Conservation (phyloP, 2,113 vertebrate genomes). For the Eulemur rufifrons region DNA sequence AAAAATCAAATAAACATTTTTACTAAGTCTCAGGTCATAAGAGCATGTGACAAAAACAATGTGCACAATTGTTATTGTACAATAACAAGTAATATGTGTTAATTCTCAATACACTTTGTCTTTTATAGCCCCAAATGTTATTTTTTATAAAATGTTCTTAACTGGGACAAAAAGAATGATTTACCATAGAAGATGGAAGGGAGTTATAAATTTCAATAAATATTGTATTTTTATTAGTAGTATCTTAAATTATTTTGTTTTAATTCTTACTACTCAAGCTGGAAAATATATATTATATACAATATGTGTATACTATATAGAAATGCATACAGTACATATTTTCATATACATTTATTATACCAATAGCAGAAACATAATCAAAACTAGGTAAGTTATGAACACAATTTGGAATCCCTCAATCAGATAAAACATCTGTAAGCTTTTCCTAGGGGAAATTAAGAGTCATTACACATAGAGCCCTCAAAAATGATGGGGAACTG, state of each 20-base stretch:
- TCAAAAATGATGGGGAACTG: constrained; percentile 25
- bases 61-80: too few relatives aligned
- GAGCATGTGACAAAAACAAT: too few relatives aligned
- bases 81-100: too few relatives aligned
- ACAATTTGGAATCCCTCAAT: constrained; percentile 4
- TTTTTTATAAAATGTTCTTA: background rate
- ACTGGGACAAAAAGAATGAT: background rate
- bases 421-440: constrained; percentile 29
- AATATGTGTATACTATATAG: background rate
- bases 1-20: background rate
- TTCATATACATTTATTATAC: background rate
- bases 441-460: background rate
- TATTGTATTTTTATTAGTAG: background rate
- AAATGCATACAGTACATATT: constrained; percentile 31
- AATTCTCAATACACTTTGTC: background rate
- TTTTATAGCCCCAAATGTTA: background rate
- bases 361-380: constrained; percentile 32
- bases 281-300: background rate
- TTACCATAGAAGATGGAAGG: background rate
- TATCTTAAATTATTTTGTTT: constrained; percentile 53
- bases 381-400: constrained; percentile 28
- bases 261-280: constrained; percentile 41
- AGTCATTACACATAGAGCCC: background rate
- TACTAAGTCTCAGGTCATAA: background rate
- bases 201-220: background rate